Conservation (phyloP, 53 echinoderm and acorn worm species). For the Arbacia lixula region DNA sequence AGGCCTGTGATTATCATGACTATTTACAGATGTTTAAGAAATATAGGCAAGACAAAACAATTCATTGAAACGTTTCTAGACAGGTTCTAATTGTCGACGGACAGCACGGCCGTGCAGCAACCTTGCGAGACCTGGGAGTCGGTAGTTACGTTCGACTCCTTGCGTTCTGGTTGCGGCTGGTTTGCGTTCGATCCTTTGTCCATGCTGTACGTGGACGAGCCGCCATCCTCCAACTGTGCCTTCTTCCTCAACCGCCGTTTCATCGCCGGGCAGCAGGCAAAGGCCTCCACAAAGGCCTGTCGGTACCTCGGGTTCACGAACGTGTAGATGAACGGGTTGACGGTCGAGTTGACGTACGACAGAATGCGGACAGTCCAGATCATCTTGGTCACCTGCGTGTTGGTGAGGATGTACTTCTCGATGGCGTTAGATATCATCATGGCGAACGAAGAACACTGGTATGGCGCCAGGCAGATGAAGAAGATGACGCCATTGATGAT, state of each 20-base stretch:
- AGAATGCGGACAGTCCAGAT: slow-evolving; percentile 71
- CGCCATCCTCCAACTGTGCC: slow-evolving; percentile 1
- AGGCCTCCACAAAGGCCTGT: slow-evolving; percentile 67
- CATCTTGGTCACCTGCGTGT: slow-evolving; percentile 18
- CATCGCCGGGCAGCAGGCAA: slow-evolving; percentile 38
- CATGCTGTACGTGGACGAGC: not conserved
- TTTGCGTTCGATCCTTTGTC: not conserved
- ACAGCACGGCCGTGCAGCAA: not conserved
- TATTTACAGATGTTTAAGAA: no score
- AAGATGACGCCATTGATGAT: slow-evolving; percentile 81
- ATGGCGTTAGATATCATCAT: slow-evolving; percentile 61
- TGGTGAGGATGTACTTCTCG: slow-evolving; percentile 36
- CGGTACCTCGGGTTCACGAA: slow-evolving; percentile 70
- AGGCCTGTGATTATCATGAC: no score
- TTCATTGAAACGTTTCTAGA: no score
- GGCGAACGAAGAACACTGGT: slow-evolving; percentile 64
- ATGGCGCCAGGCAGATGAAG: slow-evolving; percentile 83
- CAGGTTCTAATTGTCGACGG: no score
- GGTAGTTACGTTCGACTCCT: slow-evolving; percentile 15
- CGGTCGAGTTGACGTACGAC: slow-evolving; percentile 76
- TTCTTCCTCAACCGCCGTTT: slow-evolving; percentile 16
- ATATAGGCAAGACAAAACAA: no score
- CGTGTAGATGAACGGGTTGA: slow-evolving; percentile 77
- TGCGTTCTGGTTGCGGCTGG: not conserved
- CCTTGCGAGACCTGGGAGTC: slow-evolving; percentile 8